Evolutionary conservation across 2,888 invertebrate species (phyloP).

Genomic region (Apamea crenata): DNA sequence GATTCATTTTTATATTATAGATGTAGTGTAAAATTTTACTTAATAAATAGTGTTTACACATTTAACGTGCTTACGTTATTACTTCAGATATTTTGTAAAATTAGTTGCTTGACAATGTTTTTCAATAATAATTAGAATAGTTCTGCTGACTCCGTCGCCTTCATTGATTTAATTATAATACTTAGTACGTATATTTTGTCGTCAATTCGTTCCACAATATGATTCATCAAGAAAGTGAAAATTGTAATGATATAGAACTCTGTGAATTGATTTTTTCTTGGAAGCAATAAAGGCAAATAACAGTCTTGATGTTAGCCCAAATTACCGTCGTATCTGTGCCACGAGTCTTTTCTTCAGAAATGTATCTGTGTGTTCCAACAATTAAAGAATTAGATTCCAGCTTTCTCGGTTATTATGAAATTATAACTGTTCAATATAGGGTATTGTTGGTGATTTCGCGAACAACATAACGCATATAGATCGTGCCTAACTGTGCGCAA

Average conservation of each 20-base stretch:
- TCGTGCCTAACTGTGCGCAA: constrained; percentile 70
- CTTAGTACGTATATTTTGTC: constrained; percentile 4
- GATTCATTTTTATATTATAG: too few species aligned
- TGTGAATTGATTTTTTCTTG: constrained; percentile 33
- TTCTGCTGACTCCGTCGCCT: constrained; percentile 13
- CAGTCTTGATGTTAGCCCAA: constrained; percentile 31
- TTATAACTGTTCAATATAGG: constrained; percentile 35
- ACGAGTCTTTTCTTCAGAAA: constrained; percentile 27
- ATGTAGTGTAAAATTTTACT: constrained; percentile 13
- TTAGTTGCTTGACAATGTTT: constrained; percentile 20
- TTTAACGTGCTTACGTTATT: constrained; percentile 1
- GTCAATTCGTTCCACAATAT: constrained; percentile 26
- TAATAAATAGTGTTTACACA: neutral
- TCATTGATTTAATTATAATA: constrained; percentile 16
- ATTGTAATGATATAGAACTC: constrained; percentile 23
- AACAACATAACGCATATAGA: constrained; percentile 54
- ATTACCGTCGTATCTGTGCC: constrained; percentile 36
- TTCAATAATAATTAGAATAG: constrained; percentile 26
- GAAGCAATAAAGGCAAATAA: constrained; percentile 50
- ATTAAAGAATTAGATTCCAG: constrained; percentile 45
- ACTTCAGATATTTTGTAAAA: constrained; percentile 18
- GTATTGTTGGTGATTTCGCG: constrained; percentile 37
- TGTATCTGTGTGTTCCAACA: constrained; percentile 26
- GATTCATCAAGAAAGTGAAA: constrained; percentile 56
- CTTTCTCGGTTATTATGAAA: constrained; percentile 34